A percentile compares a stretch with the other conserved stretches of the same genome.
Conservation (phyloP, 2,113 vertebrate genomes). For the Stegastes partitus region DNA sequence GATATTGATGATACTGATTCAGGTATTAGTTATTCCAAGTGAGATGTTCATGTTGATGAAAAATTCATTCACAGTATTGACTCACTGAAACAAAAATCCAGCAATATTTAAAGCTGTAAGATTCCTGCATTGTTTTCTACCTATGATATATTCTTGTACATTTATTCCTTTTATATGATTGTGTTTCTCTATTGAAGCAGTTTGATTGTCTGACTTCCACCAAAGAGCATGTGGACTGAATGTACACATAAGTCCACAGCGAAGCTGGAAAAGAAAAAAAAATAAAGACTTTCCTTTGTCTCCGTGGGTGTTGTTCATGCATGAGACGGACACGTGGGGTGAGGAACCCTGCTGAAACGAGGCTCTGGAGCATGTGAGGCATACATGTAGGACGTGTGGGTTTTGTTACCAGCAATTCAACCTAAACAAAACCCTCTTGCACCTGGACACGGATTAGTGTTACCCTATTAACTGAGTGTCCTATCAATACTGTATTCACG, state of each 20-base stretch:
- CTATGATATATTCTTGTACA: constrained; percentile 28
- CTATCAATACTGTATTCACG: constrained; percentile 23
- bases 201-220: constrained; percentile 13
- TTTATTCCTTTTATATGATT: constrained; percentile 22
- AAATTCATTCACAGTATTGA: not conserved
- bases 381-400: not conserved
- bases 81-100: constrained; percentile 21
- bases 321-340: not conserved
- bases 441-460: constrained; percentile 34
- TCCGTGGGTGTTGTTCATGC: constrained; percentile 31
- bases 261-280: constrained; percentile 63
- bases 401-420: constrained; percentile 33
- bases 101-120: not conserved
- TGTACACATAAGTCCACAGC: constrained; percentile 1
- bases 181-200: constrained; percentile 16
- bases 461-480: constrained; percentile 28
- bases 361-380: not conserved
- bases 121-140: constrained; percentile 19
- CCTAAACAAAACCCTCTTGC: constrained; percentile 8
- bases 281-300: constrained; percentile 41
- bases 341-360: constrained; percentile 14
- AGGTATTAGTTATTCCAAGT: not conserved
- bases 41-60: constrained; percentile 4
- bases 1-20: not conserved
- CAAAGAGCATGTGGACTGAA: constrained; percentile 31